A percentile compares a stretch with the other conserved stretches of the same genome.
These are phyloP conservation scores for Phrynocephalus forsythii DNA, from an alignment of 2,797 vertebrate genomes.

Conservation along the genomic window DNA sequence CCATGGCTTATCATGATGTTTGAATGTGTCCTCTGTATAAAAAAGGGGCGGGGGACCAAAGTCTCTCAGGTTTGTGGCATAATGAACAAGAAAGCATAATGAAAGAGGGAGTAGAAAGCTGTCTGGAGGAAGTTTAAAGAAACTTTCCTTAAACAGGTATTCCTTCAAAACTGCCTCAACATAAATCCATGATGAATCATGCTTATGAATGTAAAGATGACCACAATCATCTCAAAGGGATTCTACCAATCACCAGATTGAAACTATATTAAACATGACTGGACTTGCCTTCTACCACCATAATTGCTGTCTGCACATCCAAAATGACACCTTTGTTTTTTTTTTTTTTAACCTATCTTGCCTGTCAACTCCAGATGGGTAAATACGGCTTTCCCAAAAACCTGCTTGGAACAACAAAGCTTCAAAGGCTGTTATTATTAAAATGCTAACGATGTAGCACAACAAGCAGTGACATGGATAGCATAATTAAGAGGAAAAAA, in stretches of 20 bases:
- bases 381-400: not conserved
- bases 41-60: not conserved
- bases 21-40: not conserved
- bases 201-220: conserved; percentile 11
- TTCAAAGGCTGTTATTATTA: conserved; percentile 39
- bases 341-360: not conserved
- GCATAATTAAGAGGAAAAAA: not conserved
- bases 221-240: conserved; percentile 9
- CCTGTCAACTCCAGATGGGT: not conserved
- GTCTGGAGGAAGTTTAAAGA: not conserved
- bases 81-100: not conserved
- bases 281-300: not conserved
- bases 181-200: not conserved
- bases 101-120: not conserved
- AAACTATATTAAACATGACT: conserved; percentile 31
- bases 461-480: conserved; percentile 2
- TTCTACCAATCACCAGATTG: conserved; percentile 2
- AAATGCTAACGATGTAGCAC: not conserved
- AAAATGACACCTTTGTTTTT: not conserved
- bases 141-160: not conserved
- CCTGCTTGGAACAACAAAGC: not conserved
- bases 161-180: not conserved
- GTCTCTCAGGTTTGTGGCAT: not conserved
- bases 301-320: conserved; percentile 12
- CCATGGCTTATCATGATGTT: not conserved